Evolutionary conservation across 2,797 vertebrate species (phyloP), one percentile per base, ranked within the genome.

Genomic region (Enteromius viviparus): DNA sequence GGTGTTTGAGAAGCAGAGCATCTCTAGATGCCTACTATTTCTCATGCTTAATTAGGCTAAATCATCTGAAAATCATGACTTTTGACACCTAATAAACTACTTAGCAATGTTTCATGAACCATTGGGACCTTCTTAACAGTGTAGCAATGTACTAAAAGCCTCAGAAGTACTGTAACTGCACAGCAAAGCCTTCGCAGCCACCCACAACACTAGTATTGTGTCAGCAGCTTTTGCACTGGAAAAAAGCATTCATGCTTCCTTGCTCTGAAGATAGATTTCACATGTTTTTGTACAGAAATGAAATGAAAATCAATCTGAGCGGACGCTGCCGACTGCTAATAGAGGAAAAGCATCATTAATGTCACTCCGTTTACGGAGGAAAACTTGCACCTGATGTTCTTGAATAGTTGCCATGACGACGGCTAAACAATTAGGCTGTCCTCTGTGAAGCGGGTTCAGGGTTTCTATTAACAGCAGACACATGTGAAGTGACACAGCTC

Each of bases 381-480:
- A 11, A 11, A 34, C 26, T 55, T 55, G 29, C 49, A 74, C 71
- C 71, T 74, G 53, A 71, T 60, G 53, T 74, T 74, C 53, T 19
- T 45, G n/a, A 71, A 51, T 40, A 75, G 76, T 74, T 74, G 58
- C 47, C 47, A 58, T 75, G 69, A 34, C 77, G 40, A 84, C 21
- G 8, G 34, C 55, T 72, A 72, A 81, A 72, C 69, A 81, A 72
- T 81, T 81, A 72, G 40, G 71, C 68, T 60, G 47, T 55, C 40
- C 53, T 6, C 51, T 60, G 34, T 47, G 68, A 62, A 32, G 79
- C 68, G 8, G 78, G 40, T 60, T 71, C 78, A 71, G 17, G 68
- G 68, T 49, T 81, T 29, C 78, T 60, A 32, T 45, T 34, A 71
- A 60, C 78, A 29, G 21, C 26, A 62, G 26, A 70, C 14, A 42